Base-by-base conservation (phyloP, 2,888 invertebrate species). In the Phaonia tiefii region DNA sequence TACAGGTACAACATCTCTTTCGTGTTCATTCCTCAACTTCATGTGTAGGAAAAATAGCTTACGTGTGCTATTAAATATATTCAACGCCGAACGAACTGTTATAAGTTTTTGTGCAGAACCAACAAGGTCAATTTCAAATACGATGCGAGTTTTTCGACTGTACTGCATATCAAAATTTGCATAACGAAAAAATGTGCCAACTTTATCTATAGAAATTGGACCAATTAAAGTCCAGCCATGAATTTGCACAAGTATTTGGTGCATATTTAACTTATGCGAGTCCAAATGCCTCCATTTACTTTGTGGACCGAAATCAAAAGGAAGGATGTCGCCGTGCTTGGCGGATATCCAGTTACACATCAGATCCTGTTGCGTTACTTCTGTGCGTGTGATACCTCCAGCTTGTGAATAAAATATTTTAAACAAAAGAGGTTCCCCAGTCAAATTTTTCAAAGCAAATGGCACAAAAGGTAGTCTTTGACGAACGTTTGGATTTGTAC, bases 181-280 rank as follows among this genome's bases (percentile, higher is more conserved):
- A 82, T 94, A 93, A n/a, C 97, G 91, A 89, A 99, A 99, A 92
- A 96, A 99, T 54, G 96, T 94, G 1, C 99, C 99, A 22, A 99
- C 98, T 90, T 96, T 95, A 91, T 99, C 99, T 0, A 99, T 96
- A 8, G 98, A 96, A 15, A 99, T 96, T 0, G 99, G 97, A 84
- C 95, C 94, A 67, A 97, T 94, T 84, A 93, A 91, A 83, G 95
- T 93, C 98, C 98, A 99, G 69, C 97, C 98, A 85, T 97, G 96
- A 22, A 99, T 95, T 71, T 95, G 93, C 46, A 99, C 95, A 49
- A 95, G 93, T 82, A 99, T 93, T 91, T 98, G 98, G 92, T 98
- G 97, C 86, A 96, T 93, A 86, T 94, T 93, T 84, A 95, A 92
- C 87, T 94, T 93, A 89, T 96, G 96, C 0, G 95, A 95, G 89